Evolutionary conservation across 2,113 vertebrate genomes (phyloP), one percentile per base, ranked within the genome.

Genomic region (Antennarius striatus): DNA sequence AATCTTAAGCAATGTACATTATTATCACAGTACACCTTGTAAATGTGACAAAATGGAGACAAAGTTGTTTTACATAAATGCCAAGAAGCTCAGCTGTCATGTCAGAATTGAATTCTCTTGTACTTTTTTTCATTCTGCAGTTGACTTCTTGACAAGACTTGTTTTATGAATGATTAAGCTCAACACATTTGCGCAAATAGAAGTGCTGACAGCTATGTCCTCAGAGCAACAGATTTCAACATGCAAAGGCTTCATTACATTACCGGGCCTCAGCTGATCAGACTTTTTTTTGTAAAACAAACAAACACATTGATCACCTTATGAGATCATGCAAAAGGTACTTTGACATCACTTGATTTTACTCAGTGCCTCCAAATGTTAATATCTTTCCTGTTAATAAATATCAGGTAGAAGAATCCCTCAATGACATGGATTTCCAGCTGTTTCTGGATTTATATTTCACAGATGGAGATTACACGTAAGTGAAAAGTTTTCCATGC

Each of bases 391-490:
- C 48, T 89, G 22, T 76, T 63, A 89, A 89, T 91, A 73, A 42
- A 69, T 5, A 15, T 80, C 82, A 99, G 98, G 96, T 99, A 84
- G 96, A 98, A 76, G 97, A 99, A 75, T 95, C 95, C 11, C 93
- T 99, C 71, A 96, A 93, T 88, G 96, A 99, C 84, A 95, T 97
- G 90, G 95, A 95, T 92, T 98, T 99, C 91, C 93, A 97, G 63
- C 93, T 99, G 46, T 93, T 91, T 13, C 91, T 99, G 92, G 98
- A 99, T 88, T 93, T 99, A 17, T 93, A 95, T 88, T 99, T 99
- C 88, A 98, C 96, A 67, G 97, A 99, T 91, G 95, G 95, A 39
- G 97, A 99, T 91, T 99, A 96, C 91, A 95, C 95, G 98, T 99
- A 94, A 89, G 96, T 98, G 92, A 13, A 39, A 53, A 22, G 42